Evolutionary conservation across 2,797 vertebrate genomes (phyloP).

Genomic region (Anniella stebbinsi): DNA sequence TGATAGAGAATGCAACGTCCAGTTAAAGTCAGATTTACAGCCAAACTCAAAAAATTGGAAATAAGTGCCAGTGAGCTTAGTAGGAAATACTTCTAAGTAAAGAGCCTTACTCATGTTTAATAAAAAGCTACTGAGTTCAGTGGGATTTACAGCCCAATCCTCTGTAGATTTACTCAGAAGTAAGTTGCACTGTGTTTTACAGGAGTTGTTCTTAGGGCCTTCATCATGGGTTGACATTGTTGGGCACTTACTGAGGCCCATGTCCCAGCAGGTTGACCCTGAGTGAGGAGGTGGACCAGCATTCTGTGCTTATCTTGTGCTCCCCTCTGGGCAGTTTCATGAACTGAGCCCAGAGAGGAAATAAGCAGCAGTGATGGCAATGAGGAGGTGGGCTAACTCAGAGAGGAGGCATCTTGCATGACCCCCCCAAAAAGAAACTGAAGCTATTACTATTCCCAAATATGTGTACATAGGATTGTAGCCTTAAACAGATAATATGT

Average conservation of each 20-base stretch:
- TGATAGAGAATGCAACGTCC: neutral
- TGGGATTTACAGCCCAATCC: no score
- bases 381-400: no score
- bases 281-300: neutral
- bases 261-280: neutral
- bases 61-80: neutral
- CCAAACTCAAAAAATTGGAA: neutral
- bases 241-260: no score
- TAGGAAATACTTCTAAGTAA: neutral
- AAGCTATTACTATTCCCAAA: neutral
- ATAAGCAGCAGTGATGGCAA: neutral
- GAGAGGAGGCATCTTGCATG: neutral
- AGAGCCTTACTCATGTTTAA: no score
- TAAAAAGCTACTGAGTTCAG: no score
- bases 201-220: no score
- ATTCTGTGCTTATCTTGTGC: neutral
- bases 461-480: neutral
- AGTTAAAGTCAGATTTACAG: neutral
- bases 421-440: neutral
- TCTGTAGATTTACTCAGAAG: neutral
- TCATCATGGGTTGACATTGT: no score
- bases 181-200: neutral
- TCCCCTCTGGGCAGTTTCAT: neutral
- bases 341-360: neutral
- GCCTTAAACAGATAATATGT: conserved; percentile 14